These are phyloP conservation scores for Chelmon rostratus DNA, from an alignment of 2,797 vertebrate species.

Conservation along the genomic window DNA sequence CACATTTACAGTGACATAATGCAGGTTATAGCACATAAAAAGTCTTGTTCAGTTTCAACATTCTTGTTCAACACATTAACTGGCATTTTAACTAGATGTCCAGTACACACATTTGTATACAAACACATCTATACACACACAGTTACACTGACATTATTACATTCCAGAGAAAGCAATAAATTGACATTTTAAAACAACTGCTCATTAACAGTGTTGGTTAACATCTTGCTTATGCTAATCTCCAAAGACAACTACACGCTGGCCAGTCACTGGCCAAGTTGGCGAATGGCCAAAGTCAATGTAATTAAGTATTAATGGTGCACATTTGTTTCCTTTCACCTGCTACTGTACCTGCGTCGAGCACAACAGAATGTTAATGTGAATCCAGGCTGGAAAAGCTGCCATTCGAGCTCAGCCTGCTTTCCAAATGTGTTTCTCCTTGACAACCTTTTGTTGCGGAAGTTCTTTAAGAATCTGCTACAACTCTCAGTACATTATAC, in stretches of 20 bases:
- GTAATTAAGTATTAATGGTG: constrained; percentile 32
- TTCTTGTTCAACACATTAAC: constrained; percentile 4
- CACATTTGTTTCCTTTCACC: constrained; percentile 41
- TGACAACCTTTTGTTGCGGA: constrained; percentile 12
- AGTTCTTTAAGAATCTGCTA: constrained; percentile 2
- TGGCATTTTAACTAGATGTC: constrained; percentile 49
- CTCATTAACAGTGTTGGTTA: constrained; percentile 44
- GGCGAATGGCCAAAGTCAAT: constrained; percentile 26
- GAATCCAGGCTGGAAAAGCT: constrained; percentile 9
- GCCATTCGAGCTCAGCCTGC: background rate
- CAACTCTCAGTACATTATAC: background rate
- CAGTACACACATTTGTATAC: constrained; percentile 17
- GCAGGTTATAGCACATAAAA: constrained; percentile 10
- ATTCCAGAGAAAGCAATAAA: constrained; percentile 51
- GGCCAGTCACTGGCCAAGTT: constrained; percentile 22
- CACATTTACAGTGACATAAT: background rate
- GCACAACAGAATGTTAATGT: background rate
- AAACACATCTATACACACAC: constrained; percentile 31
- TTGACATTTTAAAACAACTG: constrained; percentile 56
- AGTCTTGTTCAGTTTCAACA: constrained; percentile 11
- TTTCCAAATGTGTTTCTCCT: constrained; percentile 4
- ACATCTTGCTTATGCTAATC: constrained; percentile 30
- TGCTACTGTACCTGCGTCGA: constrained; percentile 11
- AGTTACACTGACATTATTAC: constrained; percentile 58
- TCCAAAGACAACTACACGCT: constrained; percentile 29